A percentile compares a stretch with the other conserved stretches of the same genome.
Conservation (phyloP, 2,113 vertebrate species). For the Labrus mixtus region DNA sequence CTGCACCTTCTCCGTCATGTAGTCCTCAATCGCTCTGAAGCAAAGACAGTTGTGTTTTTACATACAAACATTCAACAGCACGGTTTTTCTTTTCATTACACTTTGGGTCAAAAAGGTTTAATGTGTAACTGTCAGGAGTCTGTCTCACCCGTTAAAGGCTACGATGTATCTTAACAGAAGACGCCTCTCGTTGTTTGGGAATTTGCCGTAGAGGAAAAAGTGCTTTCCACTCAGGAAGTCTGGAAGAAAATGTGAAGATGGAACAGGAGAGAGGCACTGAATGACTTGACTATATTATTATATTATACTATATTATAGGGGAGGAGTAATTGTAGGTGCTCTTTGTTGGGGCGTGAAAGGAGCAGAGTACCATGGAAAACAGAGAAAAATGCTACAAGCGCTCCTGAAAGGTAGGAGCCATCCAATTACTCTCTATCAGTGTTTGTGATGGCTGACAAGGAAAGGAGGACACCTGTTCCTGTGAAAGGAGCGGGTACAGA, state of each 20-base stretch:
- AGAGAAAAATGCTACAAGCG: background rate
- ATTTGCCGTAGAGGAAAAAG: conserved; percentile 92
- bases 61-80: background rate
- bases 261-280: background rate
- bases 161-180: conserved; percentile 88
- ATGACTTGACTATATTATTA: background rate
- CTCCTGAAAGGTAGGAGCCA: conserved; percentile 8
- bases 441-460: background rate
- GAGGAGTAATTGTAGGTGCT: background rate
- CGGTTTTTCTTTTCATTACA: background rate
- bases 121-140: background rate
- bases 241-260: conserved; percentile 53
- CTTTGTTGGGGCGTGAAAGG: background rate
- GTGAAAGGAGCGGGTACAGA: background rate
- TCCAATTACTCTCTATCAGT: conserved; percentile 21
- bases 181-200: conserved; percentile 88
- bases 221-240: conserved; percentile 89
- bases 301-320: too few relatives aligned
- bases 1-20: conserved; percentile 92
- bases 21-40: conserved; percentile 88
- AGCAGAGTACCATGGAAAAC: background rate
- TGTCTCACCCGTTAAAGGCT: conserved; percentile 90
- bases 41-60: background rate
- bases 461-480: background rate
- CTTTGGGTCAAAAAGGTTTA: background rate